phyloP scores from a whole-genome alignment of 2,113 vertebrate species.

The Raphicerus campestris region DNA sequence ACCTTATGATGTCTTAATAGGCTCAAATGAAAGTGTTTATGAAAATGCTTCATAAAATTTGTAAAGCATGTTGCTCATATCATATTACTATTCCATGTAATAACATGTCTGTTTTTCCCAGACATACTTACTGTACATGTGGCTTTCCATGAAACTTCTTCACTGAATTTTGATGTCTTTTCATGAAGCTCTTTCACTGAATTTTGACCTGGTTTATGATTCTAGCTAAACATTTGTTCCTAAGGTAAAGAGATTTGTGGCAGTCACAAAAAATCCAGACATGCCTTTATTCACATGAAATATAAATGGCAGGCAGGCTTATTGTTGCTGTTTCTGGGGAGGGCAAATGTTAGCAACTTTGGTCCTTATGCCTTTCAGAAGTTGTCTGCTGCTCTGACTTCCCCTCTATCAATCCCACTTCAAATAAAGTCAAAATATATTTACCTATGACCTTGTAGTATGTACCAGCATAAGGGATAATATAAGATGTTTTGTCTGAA shows the following conservation, averaged over 20 bases:
- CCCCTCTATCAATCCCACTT: background rate
- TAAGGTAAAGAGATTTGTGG: background rate
- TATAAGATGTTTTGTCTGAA: background rate
- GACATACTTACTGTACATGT: background rate
- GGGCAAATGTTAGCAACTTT: background rate
- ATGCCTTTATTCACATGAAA: background rate
- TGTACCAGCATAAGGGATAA: background rate
- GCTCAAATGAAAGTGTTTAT: background rate
- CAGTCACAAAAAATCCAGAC: background rate
- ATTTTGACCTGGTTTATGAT: background rate
- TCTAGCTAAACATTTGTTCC: background rate
- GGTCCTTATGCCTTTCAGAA: background rate
- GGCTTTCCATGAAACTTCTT: background rate
- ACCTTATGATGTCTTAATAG: background rate
- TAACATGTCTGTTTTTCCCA: background rate
- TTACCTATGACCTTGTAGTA: background rate
- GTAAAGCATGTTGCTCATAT: background rate
- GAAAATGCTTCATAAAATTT: slow-evolving; percentile 13
- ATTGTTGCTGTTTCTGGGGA: background rate
- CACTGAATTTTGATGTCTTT: background rate
- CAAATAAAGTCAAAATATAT: background rate
- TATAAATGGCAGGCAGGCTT: background rate
- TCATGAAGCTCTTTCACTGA: background rate
- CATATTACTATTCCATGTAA: background rate
- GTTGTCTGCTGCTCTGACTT: background rate